Base-by-base conservation (phyloP, 2,797 vertebrate species). In the Forpus xanthops region DNA sequence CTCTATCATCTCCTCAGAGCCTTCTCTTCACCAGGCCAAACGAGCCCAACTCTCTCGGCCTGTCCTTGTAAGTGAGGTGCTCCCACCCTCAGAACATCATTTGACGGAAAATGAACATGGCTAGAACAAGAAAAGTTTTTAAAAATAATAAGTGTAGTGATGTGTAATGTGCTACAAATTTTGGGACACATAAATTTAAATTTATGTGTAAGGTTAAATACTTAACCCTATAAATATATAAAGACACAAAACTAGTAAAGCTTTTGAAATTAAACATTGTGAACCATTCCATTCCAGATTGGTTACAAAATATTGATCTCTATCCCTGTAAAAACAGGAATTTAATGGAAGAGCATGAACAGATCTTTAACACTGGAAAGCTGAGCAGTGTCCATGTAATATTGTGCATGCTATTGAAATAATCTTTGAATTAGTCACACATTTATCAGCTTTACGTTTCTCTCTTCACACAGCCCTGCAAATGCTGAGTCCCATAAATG, bases 371-470 rank as follows among this genome's bases (percentile, higher is more conserved):
- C 39, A 16, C 15, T 37, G 72, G 93, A 92, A 96, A 96, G 68
- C 66, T 90, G 90, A 97, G 89, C 52, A 15, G 37, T 70, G 25
- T 70, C 71, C 2, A 0, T 93, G 55, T 79, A 87, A 90, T 74
- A 90, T 20, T 68, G 88, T 91, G 70, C 80, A 37, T 97, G 93
- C 58, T 76, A 86, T 84, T 89, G 86, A 86, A 96, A 92, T 93
- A 96, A 93, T 94, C 90, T 47, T 1, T 73, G 50, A 83, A 96
- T 97, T 96, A 91, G 96, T 96, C 93, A 95, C 90, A 79, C 94
- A 45, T 94, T 91, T 83, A 91, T 87, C 75, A 94, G 52, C 9
- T 86, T 86, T 77, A 65, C 2, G 1, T 94, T 87, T 21, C 3
- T 21, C 50, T 76, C 85, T 85, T 83, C 49, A 42, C 58, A 55